A percentile compares a stretch with the other conserved stretches of the same genome.
phyloP scores from a whole-genome alignment of 2,888 invertebrate species.

The Epirrita christyi region DNA sequence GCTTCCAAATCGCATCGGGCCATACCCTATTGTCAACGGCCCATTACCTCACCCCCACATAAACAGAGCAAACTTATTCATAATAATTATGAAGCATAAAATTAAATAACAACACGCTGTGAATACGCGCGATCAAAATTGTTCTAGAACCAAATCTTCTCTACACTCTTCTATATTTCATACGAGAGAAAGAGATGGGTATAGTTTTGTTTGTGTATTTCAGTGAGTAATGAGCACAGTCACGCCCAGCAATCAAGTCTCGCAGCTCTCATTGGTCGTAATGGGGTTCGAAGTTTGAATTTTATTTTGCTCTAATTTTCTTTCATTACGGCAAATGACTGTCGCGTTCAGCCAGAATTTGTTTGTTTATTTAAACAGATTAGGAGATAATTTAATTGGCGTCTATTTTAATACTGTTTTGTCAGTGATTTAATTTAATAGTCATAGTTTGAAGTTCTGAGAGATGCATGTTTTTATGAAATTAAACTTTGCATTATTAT shows the following conservation, averaged over 20 bases:
- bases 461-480: neutral
- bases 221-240: slow-evolving; percentile 74
- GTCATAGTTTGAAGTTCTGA: neutral
- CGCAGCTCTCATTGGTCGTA: slow-evolving; percentile 70
- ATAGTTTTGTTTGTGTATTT: slow-evolving; percentile 41
- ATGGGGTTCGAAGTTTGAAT: slow-evolving; percentile 71
- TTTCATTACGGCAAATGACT: slow-evolving; percentile 65
- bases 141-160: slow-evolving; percentile 51
- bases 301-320: slow-evolving; percentile 67
- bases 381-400: slow-evolving; percentile 34
- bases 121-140: slow-evolving; percentile 60
- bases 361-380: slow-evolving; percentile 47
- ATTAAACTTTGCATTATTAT: too few relatives aligned
- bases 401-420: slow-evolving; percentile 11
- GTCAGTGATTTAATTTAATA: slow-evolving; percentile 33
- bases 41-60: slow-evolving; percentile 70
- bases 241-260: slow-evolving; percentile 78
- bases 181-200: slow-evolving; percentile 49
- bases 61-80: slow-evolving; percentile 77
- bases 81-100: slow-evolving; percentile 75
- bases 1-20: slow-evolving; percentile 18
- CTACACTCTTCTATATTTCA: slow-evolving; percentile 40
- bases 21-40: slow-evolving; percentile 42
- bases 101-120: slow-evolving; percentile 75
- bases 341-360: slow-evolving; percentile 46